These are phyloP conservation scores for Nyctereutes procyonoides DNA, from an alignment of 2,113 vertebrate species.

Conservation along the genomic window DNA sequence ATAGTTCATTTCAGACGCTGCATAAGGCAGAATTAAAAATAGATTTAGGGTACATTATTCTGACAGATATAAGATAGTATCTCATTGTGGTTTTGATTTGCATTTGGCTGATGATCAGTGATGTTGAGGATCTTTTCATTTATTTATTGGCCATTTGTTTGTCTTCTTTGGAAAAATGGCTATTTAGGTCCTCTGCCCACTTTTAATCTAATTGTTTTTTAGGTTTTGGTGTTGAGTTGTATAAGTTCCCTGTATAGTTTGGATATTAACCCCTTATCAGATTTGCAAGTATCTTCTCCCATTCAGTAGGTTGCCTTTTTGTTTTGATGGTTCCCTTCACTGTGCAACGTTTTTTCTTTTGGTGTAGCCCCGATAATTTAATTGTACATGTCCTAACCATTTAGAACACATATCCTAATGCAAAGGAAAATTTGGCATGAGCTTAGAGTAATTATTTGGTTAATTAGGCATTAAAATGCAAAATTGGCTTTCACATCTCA, in stretches of 20 bases:
- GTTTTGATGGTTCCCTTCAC: neutral
- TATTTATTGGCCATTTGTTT: neutral
- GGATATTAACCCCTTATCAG: neutral
- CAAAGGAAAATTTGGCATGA: constrained; percentile 42
- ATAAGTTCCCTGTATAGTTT: neutral
- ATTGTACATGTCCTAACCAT: neutral
- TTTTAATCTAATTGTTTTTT: neutral
- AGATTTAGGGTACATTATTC: too few species aligned
- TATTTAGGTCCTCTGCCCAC: neutral
- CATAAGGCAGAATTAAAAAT: too few species aligned
- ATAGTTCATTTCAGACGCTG: neutral
- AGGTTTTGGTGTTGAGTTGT: neutral
- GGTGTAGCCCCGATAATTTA: neutral
- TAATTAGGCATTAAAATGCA: constrained; percentile 66
- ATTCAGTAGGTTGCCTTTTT: neutral
- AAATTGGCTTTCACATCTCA: constrained; percentile 50
- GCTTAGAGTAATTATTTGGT: constrained; percentile 46
- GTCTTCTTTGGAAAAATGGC: neutral
- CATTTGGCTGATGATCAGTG: neutral
- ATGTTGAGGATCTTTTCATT: neutral
- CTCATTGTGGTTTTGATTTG: neutral
- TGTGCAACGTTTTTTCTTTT: neutral
- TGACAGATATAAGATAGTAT: neutral
- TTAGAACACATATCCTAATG: neutral
- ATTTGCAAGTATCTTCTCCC: neutral